These are phyloP conservation scores for Henricia sp. DNA, from an alignment of 53 echinoderm and acorn worm species.

Conservation along the genomic window DNA sequence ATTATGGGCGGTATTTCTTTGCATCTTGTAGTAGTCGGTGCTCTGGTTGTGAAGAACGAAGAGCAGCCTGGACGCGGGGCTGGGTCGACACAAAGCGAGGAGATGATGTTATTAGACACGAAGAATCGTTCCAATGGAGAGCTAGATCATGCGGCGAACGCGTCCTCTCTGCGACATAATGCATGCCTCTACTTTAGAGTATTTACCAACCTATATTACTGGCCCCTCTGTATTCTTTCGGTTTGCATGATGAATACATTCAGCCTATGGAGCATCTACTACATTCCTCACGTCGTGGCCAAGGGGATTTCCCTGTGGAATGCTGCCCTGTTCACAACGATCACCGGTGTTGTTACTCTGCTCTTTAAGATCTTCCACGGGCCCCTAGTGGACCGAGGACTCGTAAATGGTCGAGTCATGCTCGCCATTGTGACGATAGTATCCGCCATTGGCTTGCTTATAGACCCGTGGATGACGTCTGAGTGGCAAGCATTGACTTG, in stretches of 20 bases:
- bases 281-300: neutral
- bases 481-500: neutral
- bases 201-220: neutral
- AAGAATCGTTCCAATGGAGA: neutral
- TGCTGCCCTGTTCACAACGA: neutral
- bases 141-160: neutral
- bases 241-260: neutral
- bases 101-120: neutral
- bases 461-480: conserved; percentile 32
- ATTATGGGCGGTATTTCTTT: conserved; percentile 4
- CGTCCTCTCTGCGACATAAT: neutral
- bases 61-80: neutral
- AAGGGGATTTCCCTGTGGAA: conserved; percentile 4
- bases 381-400: neutral
- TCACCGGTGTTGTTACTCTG: neutral
- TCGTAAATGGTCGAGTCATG: neutral
- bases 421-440: neutral
- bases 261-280: conserved; percentile 12
- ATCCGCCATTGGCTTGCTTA: neutral
- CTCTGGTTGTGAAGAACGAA: neutral
- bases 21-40: conserved; percentile 4
- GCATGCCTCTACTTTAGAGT: neutral
- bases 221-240: neutral
- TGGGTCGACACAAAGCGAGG: neutral
- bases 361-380: neutral